A percentile compares a stretch with the other conserved stretches of the same genome.
Conservation (phyloP, 1,140 invertebrate genomes). For the Neodiprion pinetum region DNA sequence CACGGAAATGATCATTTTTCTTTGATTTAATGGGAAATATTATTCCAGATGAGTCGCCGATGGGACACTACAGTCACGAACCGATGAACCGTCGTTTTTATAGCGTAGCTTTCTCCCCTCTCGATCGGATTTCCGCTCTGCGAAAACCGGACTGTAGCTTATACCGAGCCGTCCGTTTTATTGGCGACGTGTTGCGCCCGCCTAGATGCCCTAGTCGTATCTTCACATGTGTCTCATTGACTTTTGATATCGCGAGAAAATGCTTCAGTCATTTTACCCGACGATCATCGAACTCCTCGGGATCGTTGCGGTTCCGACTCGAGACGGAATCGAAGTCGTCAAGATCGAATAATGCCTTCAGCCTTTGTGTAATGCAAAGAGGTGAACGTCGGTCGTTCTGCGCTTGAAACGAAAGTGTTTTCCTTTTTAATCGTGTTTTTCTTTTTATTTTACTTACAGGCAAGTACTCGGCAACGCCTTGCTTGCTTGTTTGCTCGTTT, state of each 20-base stretch:
- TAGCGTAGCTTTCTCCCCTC: slow-evolving; percentile 54
- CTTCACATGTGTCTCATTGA: no score
- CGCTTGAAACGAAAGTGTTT: neutral
- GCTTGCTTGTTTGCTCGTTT: neutral
- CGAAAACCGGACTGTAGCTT: neutral
- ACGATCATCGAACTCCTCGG: no score
- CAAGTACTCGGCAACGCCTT: neutral
- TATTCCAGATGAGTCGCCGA: slow-evolving; percentile 27
- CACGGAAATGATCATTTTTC: slow-evolving; percentile 30
- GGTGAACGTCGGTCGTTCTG: neutral
- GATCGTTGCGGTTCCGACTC: no score
- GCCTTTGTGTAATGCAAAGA: neutral
- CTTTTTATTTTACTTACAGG: neutral
- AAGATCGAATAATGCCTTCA: neutral
- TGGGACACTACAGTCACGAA: slow-evolving; percentile 42
- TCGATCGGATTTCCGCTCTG: neutral
- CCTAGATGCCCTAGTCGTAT: no score
- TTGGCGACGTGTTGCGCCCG: neutral
- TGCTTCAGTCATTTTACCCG: no score
- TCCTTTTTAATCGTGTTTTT: slow-evolving; percentile 1
- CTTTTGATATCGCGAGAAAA: no score
- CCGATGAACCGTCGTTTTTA: slow-evolving; percentile 50
- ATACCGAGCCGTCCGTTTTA: neutral
- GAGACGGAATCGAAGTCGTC: no score
- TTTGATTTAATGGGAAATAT: slow-evolving; percentile 25